phyloP scores from a whole-genome alignment of 2,797 vertebrate species.

The Neosilurus mollespiculum region DNA sequence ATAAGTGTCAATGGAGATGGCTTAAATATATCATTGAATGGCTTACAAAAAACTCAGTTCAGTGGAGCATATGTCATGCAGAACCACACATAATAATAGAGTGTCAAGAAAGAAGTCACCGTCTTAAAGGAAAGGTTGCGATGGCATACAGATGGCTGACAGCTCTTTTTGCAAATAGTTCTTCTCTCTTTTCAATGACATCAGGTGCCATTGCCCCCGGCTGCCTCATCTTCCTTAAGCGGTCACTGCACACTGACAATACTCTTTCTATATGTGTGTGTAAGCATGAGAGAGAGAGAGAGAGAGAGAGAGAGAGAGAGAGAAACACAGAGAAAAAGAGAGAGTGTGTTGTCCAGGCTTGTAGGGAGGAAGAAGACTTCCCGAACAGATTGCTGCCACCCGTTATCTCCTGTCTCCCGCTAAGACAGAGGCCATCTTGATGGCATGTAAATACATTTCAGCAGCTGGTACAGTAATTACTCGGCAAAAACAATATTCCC shows the following conservation, averaged over 20 bases:
- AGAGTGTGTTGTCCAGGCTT: conserved; percentile 11
- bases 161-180: conserved; percentile 25
- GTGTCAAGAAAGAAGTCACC: conserved; percentile 9
- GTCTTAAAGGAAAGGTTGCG: conserved; percentile 31
- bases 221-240: conserved; percentile 46
- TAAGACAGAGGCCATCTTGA: conserved; percentile 52
- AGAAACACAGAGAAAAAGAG: not conserved
- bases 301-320: not conserved
- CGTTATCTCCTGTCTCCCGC: conserved; percentile 41
- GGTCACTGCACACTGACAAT: conserved; percentile 53
- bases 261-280: not conserved
- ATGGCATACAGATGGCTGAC: conserved; percentile 28
- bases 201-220: conserved; percentile 38
- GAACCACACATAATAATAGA: conserved; percentile 42
- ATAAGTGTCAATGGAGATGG: not conserved
- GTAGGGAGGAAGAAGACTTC: conserved; percentile 28
- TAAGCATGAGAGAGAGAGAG: not conserved
- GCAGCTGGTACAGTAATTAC: conserved; percentile 62
- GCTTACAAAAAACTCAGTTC: conserved; percentile 22
- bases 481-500: conserved; percentile 58
- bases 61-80: conserved; percentile 29
- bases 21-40: conserved; percentile 5
- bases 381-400: conserved; percentile 57
- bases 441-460: conserved; percentile 62
- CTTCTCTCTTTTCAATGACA: conserved; percentile 44